Conservation (phyloP, 1,140 invertebrate genomes). For the Cotesia vestalis region DNA sequence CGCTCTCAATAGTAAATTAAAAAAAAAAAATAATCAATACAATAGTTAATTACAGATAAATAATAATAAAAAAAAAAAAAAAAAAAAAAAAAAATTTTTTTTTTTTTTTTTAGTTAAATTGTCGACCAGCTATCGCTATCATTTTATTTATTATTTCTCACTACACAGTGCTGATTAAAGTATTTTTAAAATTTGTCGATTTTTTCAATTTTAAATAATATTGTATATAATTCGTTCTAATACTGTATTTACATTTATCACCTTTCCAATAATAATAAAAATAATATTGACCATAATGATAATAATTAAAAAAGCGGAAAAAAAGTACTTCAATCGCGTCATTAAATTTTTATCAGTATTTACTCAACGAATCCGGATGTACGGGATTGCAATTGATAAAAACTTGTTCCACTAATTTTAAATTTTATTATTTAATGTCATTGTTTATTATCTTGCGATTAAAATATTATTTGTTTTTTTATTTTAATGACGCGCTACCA, state of each 20-base stretch:
- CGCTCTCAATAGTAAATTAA: not conserved
- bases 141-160: conserved; percentile 61
- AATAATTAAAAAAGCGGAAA: conserved; percentile 5
- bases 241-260: conserved; percentile 59
- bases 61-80: no score
- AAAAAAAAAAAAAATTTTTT: conserved; percentile 38
- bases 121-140: conserved; percentile 54
- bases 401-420: no score
- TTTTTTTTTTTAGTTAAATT: conserved; percentile 50
- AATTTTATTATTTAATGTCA: no score
- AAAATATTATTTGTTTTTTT: no score
- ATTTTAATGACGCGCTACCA: no score
- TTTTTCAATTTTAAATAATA: conserved; percentile 19
- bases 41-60: conserved; percentile 20
- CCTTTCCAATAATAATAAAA: conserved; percentile 56
- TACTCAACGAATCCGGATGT: no score
- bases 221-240: conserved; percentile 35
- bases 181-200: conserved; percentile 48
- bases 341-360: not conserved
- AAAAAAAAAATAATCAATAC: not conserved
- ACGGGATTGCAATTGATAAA: no score
- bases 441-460: no score
- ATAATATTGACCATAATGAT: conserved; percentile 34
- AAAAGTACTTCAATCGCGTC: not conserved
- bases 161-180: conserved; percentile 64